A percentile compares a stretch with the other conserved stretches of the same genome.
Evolutionary conservation across 30 jellyfish, hydroid and myxozoan species (phyloP).

Genomic region (Aurelia sp.): DNA sequence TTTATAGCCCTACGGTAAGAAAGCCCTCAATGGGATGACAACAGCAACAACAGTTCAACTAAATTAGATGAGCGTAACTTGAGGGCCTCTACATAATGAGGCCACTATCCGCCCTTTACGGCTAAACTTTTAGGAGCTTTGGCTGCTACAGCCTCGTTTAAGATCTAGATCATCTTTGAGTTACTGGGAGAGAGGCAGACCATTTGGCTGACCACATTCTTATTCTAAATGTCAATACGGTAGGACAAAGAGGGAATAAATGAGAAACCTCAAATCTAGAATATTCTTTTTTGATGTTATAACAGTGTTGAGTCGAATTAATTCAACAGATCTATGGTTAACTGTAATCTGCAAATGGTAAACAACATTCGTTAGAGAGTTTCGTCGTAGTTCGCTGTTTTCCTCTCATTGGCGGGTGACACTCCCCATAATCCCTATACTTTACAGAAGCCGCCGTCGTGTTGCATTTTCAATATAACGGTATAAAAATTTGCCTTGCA

Average conservation of each 20-base stretch:
- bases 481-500: no score
- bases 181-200: neutral
- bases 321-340: slow-evolving; percentile 12
- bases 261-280: slow-evolving; percentile 21
- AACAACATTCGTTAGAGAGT: slow-evolving; percentile 17
- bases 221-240: neutral
- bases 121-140: no score
- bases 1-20: no score
- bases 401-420: slow-evolving; percentile 28
- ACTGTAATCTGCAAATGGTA: slow-evolving; percentile 46
- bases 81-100: no score
- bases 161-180: no score
- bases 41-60: no score
- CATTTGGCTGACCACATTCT: neutral
- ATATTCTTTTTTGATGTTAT: slow-evolving; percentile 17
- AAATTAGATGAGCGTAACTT: no score
- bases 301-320: slow-evolving; percentile 22
- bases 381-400: neutral
- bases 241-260: slow-evolving; percentile 6
- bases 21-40: no score
- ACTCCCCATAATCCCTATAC: slow-evolving; percentile 7
- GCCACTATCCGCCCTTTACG: no score
- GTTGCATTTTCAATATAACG: no score
- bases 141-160: no score
- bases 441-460: slow-evolving; percentile 2